Base-by-base conservation (phyloP, 2,888 invertebrate species). In the Lapara coniferarum region DNA sequence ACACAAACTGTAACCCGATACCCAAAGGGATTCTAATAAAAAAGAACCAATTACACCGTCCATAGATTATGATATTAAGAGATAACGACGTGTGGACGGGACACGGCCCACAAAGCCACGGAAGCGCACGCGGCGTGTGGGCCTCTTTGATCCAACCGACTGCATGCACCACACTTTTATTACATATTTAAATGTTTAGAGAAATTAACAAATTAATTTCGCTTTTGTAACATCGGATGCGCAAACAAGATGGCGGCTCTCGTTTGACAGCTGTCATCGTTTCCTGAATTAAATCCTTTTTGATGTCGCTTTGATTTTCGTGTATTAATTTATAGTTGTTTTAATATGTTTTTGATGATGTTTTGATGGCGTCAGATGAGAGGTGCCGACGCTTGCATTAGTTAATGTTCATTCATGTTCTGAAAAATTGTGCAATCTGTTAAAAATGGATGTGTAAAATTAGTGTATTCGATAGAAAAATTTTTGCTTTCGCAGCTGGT, bases 271-370 rank as follows among this genome's bases (percentile, higher is more conserved):
- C 37, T 69, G 68, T 69, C 59, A 56, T 77, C 81, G 80, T 79
- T 77, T 80, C 81, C 81, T 75, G 77, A 66, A 73, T 72, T 70
- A 58, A 58, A 25, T 66, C 67, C 58, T 75, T 81, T 79, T 82
- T 78, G 78, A 80, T 77, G 77, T 73, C 69, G 66, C 83, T 83
- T 84, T 83, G 84, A 84, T 84, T 80, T 76, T 55, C 67, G 73
- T 77, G 77, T 75, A 81, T 80, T 82, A 81, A 81, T 82, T 82
- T 79, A 83, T 77, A 78, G 46, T 74, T 72, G 75, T 77, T 78
- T 70, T 70, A 68, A 70, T 68, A 68, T 46, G 70, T 68, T 70
- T 70, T 68, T 70, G 70, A 70, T 70, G 70, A 70, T 69, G 63
- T 63, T 63, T 63, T 63, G 63, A 63, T 63, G 63, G 63, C 46